phyloP scores from a whole-genome alignment of 2,888 invertebrate genomes.

The Aricia artaxerxes region DNA sequence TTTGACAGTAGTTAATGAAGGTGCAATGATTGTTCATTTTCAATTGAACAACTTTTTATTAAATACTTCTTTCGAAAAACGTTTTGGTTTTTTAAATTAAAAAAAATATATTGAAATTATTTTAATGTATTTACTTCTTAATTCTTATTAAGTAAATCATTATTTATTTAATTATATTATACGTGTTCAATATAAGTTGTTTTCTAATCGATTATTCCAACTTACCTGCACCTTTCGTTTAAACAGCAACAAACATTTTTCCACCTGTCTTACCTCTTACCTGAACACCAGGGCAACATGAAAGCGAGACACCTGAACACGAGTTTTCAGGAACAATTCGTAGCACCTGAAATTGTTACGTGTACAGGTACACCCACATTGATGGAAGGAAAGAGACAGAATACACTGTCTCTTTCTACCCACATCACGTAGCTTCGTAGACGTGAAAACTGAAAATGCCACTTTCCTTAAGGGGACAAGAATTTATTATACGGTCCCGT shows the following conservation, averaged over 20 bases:
- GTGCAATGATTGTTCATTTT: background rate
- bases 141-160: background rate
- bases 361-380: background rate
- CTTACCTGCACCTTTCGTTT: background rate
- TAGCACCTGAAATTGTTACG: conserved; percentile 20
- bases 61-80: background rate
- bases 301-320: conserved; percentile 57
- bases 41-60: background rate
- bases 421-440: background rate
- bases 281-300: conserved; percentile 67
- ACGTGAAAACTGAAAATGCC: background rate
- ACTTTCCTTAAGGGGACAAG: background rate
- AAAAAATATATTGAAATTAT: background rate
- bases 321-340: conserved; percentile 39
- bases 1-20: conserved; percentile 58
- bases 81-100: background rate
- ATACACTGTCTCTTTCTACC: background rate
- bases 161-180: background rate
- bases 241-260: conserved; percentile 47
- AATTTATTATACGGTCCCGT: conserved; percentile 18
- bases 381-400: background rate
- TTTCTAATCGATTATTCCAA: background rate
- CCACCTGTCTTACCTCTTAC: conserved; percentile 73
- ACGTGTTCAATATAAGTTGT: background rate
- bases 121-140: background rate